These are phyloP conservation scores for Triplophysa siluroides DNA, from an alignment of 2,113 vertebrate genomes.

Conservation along the genomic window DNA sequence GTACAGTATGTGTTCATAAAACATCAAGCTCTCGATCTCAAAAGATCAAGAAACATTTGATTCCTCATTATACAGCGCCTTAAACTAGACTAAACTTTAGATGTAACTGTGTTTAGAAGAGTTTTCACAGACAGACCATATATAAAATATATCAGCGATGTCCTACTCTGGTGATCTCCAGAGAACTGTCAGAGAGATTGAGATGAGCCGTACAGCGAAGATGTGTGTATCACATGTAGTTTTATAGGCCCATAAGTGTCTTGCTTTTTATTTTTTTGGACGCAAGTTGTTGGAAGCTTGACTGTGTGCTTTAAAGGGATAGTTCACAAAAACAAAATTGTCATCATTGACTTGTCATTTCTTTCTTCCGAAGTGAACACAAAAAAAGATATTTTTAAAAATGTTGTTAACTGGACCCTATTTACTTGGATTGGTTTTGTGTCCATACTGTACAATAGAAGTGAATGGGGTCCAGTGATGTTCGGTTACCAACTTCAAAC, in stretches of 20 bases:
- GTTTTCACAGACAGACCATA: not conserved
- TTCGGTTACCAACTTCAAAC: no score
- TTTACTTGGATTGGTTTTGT: no score
- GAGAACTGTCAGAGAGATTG: not conserved
- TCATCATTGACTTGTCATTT: no score
- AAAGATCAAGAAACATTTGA: not conserved
- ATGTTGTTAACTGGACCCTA: no score
- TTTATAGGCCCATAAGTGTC: not conserved
- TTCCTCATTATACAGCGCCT: not conserved
- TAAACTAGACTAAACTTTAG: not conserved
- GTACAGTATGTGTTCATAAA: no score
- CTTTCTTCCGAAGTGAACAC: no score
- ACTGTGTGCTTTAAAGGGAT: no score
- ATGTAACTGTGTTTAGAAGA: not conserved
- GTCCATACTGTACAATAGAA: no score
- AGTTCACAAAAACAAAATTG: no score
- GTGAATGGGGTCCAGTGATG: no score
- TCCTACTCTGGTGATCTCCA: not conserved
- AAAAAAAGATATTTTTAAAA: no score
- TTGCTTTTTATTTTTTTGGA: not conserved
- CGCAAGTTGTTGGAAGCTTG: not conserved
- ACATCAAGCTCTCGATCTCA: no score
- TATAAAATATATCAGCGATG: not conserved
- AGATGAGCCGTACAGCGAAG: not conserved
- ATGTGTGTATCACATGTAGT: not conserved